Conservation (phyloP, 2,888 invertebrate genomes). For the Hirtodrosophila alboralis region DNA sequence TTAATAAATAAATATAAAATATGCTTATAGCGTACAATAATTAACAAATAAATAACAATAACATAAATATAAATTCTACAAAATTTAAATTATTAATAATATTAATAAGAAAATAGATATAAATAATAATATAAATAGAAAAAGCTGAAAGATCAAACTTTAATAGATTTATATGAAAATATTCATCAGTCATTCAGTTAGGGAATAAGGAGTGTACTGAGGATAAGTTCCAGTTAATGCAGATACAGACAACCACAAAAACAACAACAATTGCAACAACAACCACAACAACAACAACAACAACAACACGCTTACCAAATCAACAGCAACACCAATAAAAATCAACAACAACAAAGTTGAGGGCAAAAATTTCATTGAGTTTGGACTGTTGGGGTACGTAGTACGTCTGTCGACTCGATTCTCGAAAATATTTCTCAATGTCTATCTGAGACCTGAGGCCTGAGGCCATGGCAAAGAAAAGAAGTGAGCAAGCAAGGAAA, state of each 20-base stretch:
- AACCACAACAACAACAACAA: constrained; percentile 1
- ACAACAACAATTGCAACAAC: constrained; percentile 1
- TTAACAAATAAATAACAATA: too few relatives aligned
- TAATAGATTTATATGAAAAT: constrained; percentile 17
- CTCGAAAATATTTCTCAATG: constrained; percentile 80
- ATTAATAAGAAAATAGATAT: too few relatives aligned
- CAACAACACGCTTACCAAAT: background rate
- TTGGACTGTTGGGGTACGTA: constrained; percentile 40
- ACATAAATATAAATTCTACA: too few relatives aligned
- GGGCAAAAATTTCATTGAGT: constrained; percentile 65
- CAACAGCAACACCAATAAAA: constrained; percentile 7
- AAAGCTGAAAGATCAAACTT: background rate
- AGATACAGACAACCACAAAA: constrained; percentile 3
- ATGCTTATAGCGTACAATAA: too few relatives aligned
- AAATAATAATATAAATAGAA: too few relatives aligned
- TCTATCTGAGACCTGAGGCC: constrained; percentile 64
- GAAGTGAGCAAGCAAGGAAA: constrained; percentile 32
- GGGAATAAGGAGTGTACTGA: background rate
- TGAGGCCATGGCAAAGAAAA: constrained; percentile 37
- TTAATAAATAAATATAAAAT: too few relatives aligned
- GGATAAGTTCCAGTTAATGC: background rate
- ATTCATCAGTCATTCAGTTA: constrained; percentile 21
- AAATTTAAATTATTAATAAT: too few relatives aligned
- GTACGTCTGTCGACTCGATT: constrained; percentile 73
- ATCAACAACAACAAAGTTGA: constrained; percentile 5